phyloP scores from a whole-genome alignment of 2,113 vertebrate genomes.

The Neolamprologus ventralis region DNA sequence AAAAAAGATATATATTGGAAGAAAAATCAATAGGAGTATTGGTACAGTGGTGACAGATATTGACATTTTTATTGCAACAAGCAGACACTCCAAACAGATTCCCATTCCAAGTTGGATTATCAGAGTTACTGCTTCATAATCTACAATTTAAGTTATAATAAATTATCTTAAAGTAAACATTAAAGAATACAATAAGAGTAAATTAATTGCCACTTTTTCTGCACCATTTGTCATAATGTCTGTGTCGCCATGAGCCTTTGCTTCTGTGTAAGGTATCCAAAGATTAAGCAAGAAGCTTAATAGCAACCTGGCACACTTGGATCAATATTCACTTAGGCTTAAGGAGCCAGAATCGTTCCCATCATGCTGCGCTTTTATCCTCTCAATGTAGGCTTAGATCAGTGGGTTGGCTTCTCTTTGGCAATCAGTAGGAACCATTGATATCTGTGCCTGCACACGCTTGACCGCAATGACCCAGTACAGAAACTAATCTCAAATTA shows the following conservation, averaged over 20 bases:
- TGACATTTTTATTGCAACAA: not conserved
- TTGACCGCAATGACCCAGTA: slow-evolving; percentile 27
- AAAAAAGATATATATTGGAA: not conserved
- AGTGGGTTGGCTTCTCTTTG: slow-evolving; percentile 13
- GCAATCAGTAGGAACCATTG: slow-evolving; percentile 36
- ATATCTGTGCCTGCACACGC: slow-evolving; percentile 41
- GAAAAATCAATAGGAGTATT: not conserved
- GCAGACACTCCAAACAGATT: not conserved
- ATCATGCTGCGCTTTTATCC: slow-evolving; percentile 50
- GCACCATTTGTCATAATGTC: not conserved
- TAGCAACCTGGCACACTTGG: slow-evolving; percentile 36
- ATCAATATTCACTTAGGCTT: slow-evolving; percentile 68
- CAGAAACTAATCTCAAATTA: slow-evolving; percentile 7
- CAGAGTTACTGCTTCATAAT: not conserved
- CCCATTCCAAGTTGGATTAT: not conserved
- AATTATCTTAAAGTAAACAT: not conserved
- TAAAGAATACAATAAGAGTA: not conserved
- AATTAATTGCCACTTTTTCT: not conserved
- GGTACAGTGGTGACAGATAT: not conserved
- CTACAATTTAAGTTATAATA: not conserved
- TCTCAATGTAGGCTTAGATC: slow-evolving; percentile 19
- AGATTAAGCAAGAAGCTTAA: slow-evolving; percentile 49
- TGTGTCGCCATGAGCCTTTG: not conserved
- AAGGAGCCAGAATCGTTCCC: slow-evolving; percentile 48
- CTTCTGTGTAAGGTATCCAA: not conserved